phyloP scores from a whole-genome alignment of 2,113 vertebrate species.

The Psittacara wagleri region DNA sequence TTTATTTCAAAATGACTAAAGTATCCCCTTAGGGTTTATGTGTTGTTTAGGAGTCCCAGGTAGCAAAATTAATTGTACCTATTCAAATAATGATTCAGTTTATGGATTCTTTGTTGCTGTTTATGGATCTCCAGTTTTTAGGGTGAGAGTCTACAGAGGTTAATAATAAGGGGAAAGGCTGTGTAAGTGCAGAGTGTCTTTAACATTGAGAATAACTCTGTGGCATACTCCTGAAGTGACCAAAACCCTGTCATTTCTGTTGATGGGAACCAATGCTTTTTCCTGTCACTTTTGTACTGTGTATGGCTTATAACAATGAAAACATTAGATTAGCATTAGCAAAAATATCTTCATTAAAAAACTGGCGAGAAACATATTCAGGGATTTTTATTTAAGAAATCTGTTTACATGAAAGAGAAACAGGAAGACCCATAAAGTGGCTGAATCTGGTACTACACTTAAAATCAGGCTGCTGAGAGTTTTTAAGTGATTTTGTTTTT shows the following conservation, averaged over 20 bases:
- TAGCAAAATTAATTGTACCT: not conserved
- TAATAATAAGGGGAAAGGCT: not conserved
- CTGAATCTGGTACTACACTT: conserved; percentile 59
- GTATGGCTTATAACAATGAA: not conserved
- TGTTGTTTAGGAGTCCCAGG: not conserved
- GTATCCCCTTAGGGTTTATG: not conserved
- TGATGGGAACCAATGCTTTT: not conserved
- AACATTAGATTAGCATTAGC: not conserved
- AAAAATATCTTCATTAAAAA: not conserved
- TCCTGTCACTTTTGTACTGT: not conserved
- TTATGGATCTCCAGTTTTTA: not conserved
- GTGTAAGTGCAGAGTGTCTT: not conserved
- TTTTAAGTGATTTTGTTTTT: conserved; percentile 43
- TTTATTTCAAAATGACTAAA: not conserved
- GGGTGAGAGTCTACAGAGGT: not conserved
- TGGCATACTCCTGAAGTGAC: not conserved
- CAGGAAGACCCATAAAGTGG: conserved; percentile 14
- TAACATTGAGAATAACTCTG: not conserved
- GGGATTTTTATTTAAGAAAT: conserved; percentile 24
- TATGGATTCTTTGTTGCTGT: not conserved
- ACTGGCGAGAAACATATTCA: not conserved
- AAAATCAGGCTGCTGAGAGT: not conserved
- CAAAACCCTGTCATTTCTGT: not conserved
- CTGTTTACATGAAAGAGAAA: conserved; percentile 41
- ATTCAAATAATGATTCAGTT: not conserved